Evolutionary conservation across 1,140 invertebrate genomes (phyloP).

Genomic region (Cyclargus thomasi): DNA sequence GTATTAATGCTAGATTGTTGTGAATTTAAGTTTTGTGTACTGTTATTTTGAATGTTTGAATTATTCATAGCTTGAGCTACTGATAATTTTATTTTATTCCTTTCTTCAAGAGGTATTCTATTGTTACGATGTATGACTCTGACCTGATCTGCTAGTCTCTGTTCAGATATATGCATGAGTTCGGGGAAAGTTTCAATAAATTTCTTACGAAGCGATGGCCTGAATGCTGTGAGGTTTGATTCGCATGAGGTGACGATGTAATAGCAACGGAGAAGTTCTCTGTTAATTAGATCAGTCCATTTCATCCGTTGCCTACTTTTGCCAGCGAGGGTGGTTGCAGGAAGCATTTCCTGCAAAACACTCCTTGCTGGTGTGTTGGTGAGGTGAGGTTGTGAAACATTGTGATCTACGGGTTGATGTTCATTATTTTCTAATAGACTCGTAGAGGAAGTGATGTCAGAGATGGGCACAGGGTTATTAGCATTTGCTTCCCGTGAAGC

Average conservation of each 20-base stretch:
- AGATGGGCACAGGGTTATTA: background rate
- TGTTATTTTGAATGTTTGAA: background rate
- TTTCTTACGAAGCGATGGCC: conserved; percentile 13
- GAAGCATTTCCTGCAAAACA: too few species aligned
- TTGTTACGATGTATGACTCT: conserved; percentile 16
- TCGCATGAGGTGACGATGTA: conserved; percentile 18
- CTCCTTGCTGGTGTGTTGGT: background rate
- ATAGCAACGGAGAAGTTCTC: too few species aligned
- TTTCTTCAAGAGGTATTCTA: conserved; percentile 8
- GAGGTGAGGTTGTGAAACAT: background rate
- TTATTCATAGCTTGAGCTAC: background rate
- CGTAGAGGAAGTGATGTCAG: background rate
- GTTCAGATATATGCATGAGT: conserved; percentile 15
- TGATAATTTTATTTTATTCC: conserved; percentile 5
- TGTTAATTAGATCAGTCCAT: background rate
- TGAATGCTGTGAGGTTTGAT: background rate
- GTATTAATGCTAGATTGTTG: background rate
- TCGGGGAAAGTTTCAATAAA: conserved; percentile 15
- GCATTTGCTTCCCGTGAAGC: background rate
- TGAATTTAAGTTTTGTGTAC: too few species aligned
- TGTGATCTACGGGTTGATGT: background rate
- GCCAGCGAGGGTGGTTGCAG: background rate
- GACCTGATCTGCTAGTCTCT: conserved; percentile 21
- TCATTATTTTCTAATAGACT: background rate
- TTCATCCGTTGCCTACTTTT: background rate